Percentiles rank a stretch among this genome's conserved stretches.
Evolutionary conservation across 2,888 invertebrate genomes (phyloP).

Genomic region (Caenorhabditis parvicauda): DNA sequence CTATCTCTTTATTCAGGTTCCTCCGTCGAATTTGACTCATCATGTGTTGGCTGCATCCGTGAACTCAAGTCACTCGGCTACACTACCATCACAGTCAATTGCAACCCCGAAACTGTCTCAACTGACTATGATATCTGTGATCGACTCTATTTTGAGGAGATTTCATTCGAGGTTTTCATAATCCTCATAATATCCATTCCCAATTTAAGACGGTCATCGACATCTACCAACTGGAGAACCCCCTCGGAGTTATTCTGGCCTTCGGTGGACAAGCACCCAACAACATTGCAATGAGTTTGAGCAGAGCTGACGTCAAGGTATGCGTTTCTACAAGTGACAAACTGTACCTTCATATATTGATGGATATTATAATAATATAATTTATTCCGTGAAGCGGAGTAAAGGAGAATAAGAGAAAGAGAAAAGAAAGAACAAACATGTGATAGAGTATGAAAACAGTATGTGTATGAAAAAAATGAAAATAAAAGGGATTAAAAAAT

Average conservation of each 20-base stretch:
- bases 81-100: conserved; percentile 96
- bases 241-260: conserved; percentile 88
- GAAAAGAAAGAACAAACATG: too few species aligned
- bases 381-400: too few species aligned
- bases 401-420: too few species aligned
- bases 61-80: conserved; percentile 71
- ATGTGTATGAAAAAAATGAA: too few species aligned
- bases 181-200: too few species aligned
- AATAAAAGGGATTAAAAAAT: too few species aligned
- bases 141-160: conserved; percentile 96
- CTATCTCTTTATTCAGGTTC: too few species aligned
- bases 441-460: too few species aligned
- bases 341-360: too few species aligned
- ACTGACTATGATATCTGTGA: conserved; percentile 99
- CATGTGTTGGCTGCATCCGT: conserved; percentile 90
- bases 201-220: conserved; percentile 44
- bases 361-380: too few species aligned
- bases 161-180: conserved; percentile 74
- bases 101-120: conserved; percentile 96
- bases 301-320: conserved; percentile 66
- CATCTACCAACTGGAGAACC: conserved; percentile 85
- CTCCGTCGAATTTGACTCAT: conserved; percentile 99
- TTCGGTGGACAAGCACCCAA: conserved; percentile 99
- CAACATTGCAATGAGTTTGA: conserved; percentile 98
- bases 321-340: too few species aligned